Conservation (phyloP, 1,140 invertebrate genomes). For the Papilio machaon region DNA sequence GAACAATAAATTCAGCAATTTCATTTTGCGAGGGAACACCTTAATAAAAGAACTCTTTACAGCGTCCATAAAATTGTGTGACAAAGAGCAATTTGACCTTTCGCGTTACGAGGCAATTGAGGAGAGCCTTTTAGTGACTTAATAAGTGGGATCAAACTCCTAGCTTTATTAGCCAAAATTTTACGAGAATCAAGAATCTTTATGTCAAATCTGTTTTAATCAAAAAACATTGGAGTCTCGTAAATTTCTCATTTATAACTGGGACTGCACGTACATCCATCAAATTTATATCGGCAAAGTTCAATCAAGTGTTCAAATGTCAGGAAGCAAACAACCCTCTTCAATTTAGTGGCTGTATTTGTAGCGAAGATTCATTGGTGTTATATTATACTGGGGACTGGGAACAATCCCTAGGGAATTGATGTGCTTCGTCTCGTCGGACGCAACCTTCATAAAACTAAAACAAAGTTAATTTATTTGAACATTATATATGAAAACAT, state of each 20-base stretch:
- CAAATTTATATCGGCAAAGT: background rate
- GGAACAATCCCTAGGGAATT: slow-evolving; percentile 32
- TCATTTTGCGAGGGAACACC: slow-evolving; percentile 55
- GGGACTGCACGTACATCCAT: background rate
- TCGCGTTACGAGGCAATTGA: slow-evolving; percentile 47
- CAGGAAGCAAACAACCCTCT: slow-evolving; percentile 19
- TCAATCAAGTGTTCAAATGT: slow-evolving; percentile 13
- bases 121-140: slow-evolving; percentile 29
- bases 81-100: slow-evolving; percentile 66
- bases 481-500: background rate
- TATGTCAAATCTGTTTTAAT: background rate
- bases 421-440: slow-evolving; percentile 14
- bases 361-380: slow-evolving; percentile 17
- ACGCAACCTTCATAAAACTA: background rate
- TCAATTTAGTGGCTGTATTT: slow-evolving; percentile 9
- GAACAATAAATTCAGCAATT: slow-evolving; percentile 57
- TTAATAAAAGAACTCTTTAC: slow-evolving; percentile 63
- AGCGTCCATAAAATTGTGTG: slow-evolving; percentile 59
- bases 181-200: background rate
- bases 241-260: background rate
- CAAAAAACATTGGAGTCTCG: background rate
- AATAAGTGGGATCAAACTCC: slow-evolving; percentile 6
- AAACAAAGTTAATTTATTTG: background rate
- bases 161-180: background rate
- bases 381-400: slow-evolving; percentile 1